Conservation (phyloP, 2,888 invertebrate genomes). For the Cabera pusaria region DNA sequence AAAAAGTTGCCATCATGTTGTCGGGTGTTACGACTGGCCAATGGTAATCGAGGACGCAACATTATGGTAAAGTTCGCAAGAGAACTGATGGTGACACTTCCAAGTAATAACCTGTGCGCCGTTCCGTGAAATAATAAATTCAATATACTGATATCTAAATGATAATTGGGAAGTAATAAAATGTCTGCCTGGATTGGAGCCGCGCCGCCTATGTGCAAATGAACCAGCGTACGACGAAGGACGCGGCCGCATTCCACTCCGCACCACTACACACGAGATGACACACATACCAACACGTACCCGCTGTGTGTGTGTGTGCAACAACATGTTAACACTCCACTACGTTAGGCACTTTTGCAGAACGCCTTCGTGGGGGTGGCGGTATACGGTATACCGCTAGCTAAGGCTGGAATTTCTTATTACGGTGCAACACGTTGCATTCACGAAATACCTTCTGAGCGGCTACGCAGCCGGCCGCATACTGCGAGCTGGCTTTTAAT, state of each 20-base stretch:
- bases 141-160: slow-evolving; percentile 50
- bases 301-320: slow-evolving; percentile 48
- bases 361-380: slow-evolving; percentile 45
- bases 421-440: slow-evolving; percentile 60
- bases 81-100: slow-evolving; percentile 29
- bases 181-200: slow-evolving; percentile 53
- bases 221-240: slow-evolving; percentile 77
- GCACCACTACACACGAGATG: slow-evolving; percentile 67
- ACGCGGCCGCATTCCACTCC: slow-evolving; percentile 79
- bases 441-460: slow-evolving; percentile 51
- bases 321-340: slow-evolving; percentile 54
- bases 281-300: slow-evolving; percentile 72
- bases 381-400: slow-evolving; percentile 57
- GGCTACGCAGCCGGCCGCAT: slow-evolving; percentile 36
- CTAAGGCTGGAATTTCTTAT: slow-evolving; percentile 61
- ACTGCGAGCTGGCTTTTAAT: slow-evolving; percentile 37
- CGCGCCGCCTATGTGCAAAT: slow-evolving; percentile 75
- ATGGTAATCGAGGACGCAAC: slow-evolving; percentile 19
- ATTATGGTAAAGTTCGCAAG: slow-evolving; percentile 28
- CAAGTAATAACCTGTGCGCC: slow-evolving; percentile 31
- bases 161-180: slow-evolving; percentile 73
- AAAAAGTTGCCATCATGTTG: slow-evolving; percentile 15
- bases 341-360: slow-evolving; percentile 64
- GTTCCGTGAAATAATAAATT: slow-evolving; percentile 34
- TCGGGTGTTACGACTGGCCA: slow-evolving; percentile 19